Evolutionary conservation across 1,140 invertebrate genomes (phyloP), one percentile per base, ranked within the genome.

Genomic region (Aricia agestis): DNA sequence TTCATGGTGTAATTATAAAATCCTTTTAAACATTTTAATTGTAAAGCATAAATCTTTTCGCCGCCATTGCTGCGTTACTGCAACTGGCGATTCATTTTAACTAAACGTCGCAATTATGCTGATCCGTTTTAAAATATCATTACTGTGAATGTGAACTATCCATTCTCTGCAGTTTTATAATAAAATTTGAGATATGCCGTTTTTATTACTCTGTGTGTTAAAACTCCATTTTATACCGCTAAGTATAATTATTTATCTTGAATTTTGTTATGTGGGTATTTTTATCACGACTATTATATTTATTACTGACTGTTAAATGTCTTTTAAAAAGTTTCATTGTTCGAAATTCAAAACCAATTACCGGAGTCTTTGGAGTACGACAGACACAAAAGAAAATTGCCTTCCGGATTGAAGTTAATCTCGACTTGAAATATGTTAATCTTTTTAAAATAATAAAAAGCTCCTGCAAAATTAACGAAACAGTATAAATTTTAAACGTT

Each of bases 11-110:
- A 13, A 52, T 52, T 52, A 52, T 13, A 13, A 15, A 63, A 63
- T 63, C 17, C 59, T 63, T 63, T 63, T 63, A 63, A 63, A 63
- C 17, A 25, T 63, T 63, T 31, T 25, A 63, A 63, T 19, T 25
- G 59, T 25, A 63, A 58, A 72, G 71, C 70, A 78, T 78, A 77
- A 78, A 80, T 77, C 74, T 80, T 80, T 79, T 82, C 76, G 68
- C 63, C 72, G 70, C 75, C 78, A 79, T 81, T 77, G 75, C 73
- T 74, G 77, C 68, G 67, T 11, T 19, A 25, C 59, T 63, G 59
- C 17, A 63, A 63, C 59, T 63, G 19, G 19, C 19, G 59, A 63
- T 63, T 63, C 17, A 63, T 63, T 63, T 63, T 63, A 63, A 63
- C 59, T 63, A 63, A 63, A 63, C 18, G 59, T 63, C 59, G 59